These are phyloP conservation scores for Tragopan temminckii DNA, from an alignment of 2,797 vertebrate genomes.

Conservation along the genomic window DNA sequence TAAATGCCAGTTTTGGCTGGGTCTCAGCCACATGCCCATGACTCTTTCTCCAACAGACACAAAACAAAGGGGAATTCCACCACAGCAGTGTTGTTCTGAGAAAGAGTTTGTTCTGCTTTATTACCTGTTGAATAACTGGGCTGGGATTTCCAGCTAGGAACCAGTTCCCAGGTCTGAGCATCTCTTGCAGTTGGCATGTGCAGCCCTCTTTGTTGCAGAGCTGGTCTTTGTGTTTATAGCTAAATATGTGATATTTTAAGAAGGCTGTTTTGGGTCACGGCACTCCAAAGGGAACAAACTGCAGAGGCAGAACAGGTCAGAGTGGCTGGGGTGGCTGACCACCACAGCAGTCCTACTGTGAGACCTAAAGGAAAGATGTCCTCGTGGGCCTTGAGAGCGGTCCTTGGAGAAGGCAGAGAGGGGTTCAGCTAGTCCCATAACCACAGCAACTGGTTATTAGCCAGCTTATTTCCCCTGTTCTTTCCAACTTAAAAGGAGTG, in stretches of 20 bases:
- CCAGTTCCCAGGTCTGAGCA: accelerated
- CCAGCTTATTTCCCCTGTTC: background rate
- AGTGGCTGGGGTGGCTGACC: background rate
- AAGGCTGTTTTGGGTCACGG: background rate
- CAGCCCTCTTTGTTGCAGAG: background rate
- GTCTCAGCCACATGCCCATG: background rate
- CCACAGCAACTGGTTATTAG: background rate
- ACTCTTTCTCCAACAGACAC: background rate
- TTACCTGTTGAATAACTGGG: background rate
- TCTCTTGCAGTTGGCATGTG: background rate
- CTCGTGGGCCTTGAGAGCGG: accelerated
- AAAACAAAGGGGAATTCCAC: slow-evolving; percentile 5
- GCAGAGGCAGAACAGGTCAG: background rate
- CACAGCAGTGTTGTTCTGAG: background rate
- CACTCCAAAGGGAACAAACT: background rate
- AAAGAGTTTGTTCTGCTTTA: background rate
- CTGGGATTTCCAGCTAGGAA: background rate
- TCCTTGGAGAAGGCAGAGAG: background rate
- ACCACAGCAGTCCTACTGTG: accelerated
- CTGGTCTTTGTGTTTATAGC: background rate
- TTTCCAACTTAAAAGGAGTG: background rate
- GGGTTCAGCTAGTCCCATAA: background rate
- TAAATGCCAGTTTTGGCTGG: background rate
- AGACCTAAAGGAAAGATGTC: background rate
- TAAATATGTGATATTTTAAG: background rate